Evolutionary conservation across 2,888 invertebrate genomes (phyloP).

Genomic region (Eurois occulta): DNA sequence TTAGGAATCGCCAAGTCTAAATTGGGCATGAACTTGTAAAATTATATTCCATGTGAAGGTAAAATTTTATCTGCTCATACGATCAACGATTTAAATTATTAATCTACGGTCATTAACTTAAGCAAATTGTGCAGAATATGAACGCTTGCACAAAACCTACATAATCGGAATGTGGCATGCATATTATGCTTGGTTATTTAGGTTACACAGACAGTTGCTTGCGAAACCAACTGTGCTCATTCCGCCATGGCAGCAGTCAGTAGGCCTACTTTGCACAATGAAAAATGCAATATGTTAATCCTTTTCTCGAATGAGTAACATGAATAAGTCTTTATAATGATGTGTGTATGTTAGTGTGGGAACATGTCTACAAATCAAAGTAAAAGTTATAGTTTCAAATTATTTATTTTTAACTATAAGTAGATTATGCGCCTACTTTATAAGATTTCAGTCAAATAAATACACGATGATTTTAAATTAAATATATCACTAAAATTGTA

Average conservation of each 20-base stretch:
- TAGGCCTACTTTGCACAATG: slow-evolving; percentile 60
- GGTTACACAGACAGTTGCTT: slow-evolving; percentile 41
- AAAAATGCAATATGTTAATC: slow-evolving; percentile 38
- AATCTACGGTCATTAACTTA: slow-evolving; percentile 31
- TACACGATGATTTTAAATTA: slow-evolving; percentile 88
- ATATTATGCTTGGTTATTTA: slow-evolving; percentile 46
- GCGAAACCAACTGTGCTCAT: slow-evolving; percentile 33
- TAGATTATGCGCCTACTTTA: slow-evolving; percentile 84
- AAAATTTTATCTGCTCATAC: slow-evolving; percentile 11
- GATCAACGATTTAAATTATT: slow-evolving; percentile 32
- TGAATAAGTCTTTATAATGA: slow-evolving; percentile 10
- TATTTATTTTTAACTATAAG: slow-evolving; percentile 86
- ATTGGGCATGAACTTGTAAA: not conserved
- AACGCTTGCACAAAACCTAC: slow-evolving; percentile 43
- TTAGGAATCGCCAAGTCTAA: not conserved
- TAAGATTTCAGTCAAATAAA: slow-evolving; percentile 90
- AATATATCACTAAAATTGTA: slow-evolving; percentile 90
- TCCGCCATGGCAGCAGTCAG: slow-evolving; percentile 1
- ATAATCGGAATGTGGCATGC: slow-evolving; percentile 40
- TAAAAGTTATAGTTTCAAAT: slow-evolving; percentile 78
- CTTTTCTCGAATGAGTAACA: slow-evolving; percentile 16
- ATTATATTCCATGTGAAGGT: slow-evolving; percentile 3
- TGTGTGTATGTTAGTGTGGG: slow-evolving; percentile 55
- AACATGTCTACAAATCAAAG: slow-evolving; percentile 76
- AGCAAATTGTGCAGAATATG: slow-evolving; percentile 54